These are phyloP conservation scores for Allophyes oxyacanthae DNA, from an alignment of 2,888 invertebrate species.

Conservation along the genomic window DNA sequence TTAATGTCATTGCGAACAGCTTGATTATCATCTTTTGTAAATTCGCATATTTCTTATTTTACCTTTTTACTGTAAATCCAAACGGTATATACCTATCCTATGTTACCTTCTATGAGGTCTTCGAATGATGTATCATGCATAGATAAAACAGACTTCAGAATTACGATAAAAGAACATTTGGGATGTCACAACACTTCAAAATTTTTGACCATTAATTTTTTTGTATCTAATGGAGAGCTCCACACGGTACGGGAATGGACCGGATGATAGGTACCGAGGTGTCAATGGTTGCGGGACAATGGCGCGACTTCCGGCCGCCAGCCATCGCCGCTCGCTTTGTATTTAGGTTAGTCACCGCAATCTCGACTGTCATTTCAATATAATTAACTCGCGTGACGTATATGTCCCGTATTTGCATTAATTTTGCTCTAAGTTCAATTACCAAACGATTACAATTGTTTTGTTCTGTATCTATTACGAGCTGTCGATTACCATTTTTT, in stretches of 20 bases:
- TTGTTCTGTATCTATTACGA: constrained; percentile 2
- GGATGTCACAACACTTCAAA: constrained; percentile 1
- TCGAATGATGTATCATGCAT: no score
- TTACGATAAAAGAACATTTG: background rate
- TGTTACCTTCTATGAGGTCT: no score
- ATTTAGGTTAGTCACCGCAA: constrained; percentile 88
- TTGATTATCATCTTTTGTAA: constrained; percentile 24
- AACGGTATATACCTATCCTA: background rate
- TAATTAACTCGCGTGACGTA: constrained; percentile 82
- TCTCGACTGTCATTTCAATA: constrained; percentile 84
- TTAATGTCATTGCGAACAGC: constrained; percentile 15
- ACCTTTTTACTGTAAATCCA: constrained; percentile 1
- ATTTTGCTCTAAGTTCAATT: constrained; percentile 60
- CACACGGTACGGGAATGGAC: constrained; percentile 77
- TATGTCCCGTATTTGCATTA: constrained; percentile 73
- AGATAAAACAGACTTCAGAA: background rate
- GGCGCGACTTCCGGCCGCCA: constrained; percentile 81
- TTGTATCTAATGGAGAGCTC: constrained; percentile 33
- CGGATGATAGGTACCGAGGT: constrained; percentile 85
- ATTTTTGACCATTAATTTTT: constrained; percentile 7
- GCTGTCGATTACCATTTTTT: constrained; percentile 3
- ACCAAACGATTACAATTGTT: constrained; percentile 28
- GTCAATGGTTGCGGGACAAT: constrained; percentile 88
- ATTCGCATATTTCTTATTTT: constrained; percentile 10
- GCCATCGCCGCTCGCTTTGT: constrained; percentile 81